Percentiles rank a stretch among this genome's conserved stretches.
phyloP scores from a whole-genome alignment of 2,888 invertebrate genomes.

The Hoplodrina blanda region DNA sequence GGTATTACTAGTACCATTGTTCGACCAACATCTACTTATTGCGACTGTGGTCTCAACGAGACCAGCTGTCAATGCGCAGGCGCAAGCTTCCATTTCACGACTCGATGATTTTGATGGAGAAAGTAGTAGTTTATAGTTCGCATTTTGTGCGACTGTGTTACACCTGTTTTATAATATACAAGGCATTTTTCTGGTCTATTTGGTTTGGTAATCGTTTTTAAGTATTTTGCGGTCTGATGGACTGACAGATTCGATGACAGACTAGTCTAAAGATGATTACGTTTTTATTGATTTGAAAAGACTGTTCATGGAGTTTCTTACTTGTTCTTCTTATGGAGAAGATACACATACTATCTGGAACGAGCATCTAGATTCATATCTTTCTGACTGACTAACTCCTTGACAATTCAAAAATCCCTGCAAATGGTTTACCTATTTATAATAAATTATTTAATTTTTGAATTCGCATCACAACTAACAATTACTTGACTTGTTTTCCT shows the following conservation, averaged over 20 bases:
- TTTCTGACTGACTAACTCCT: too few relatives aligned
- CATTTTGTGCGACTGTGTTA: slow-evolving; percentile 52
- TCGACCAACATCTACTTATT: slow-evolving; percentile 38
- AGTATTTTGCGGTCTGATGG: slow-evolving; percentile 25
- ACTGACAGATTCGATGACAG: slow-evolving; percentile 28
- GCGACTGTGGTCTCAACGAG: slow-evolving; percentile 43
- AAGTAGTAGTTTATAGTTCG: slow-evolving; percentile 62
- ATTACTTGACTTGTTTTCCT: too few relatives aligned
- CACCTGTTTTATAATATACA: slow-evolving; percentile 53
- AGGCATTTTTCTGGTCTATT: slow-evolving; percentile 63
- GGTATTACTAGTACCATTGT: slow-evolving; percentile 38
- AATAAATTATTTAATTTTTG: too few relatives aligned
- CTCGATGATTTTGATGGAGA: slow-evolving; percentile 80
- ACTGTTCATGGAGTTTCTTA: too few relatives aligned
- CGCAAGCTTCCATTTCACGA: slow-evolving; percentile 85
- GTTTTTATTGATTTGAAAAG: not conserved
- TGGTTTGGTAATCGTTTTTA: slow-evolving; percentile 38
- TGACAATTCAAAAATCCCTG: too few relatives aligned
- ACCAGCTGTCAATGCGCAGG: slow-evolving; percentile 71
- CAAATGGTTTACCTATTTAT: too few relatives aligned
- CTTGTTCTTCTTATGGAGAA: too few relatives aligned
- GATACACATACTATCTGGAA: too few relatives aligned
- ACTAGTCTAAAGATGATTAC: slow-evolving; percentile 5
- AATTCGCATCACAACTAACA: too few relatives aligned
- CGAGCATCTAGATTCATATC: too few relatives aligned